Base-by-base conservation (phyloP, 2,888 invertebrate genomes). In the Ptilodon capucinus region DNA sequence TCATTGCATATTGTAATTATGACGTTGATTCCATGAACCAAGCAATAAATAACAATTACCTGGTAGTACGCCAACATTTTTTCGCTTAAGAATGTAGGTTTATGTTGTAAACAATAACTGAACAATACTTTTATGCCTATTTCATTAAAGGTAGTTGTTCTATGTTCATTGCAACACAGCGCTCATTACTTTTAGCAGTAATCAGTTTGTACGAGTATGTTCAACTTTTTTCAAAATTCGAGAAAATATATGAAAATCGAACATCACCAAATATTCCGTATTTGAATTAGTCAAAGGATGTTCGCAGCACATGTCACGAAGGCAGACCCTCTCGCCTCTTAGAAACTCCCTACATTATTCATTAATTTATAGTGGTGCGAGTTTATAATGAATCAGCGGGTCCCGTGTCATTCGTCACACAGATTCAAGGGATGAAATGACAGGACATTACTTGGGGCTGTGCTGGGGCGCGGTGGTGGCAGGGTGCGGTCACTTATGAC, bases 381-480 rank as follows among this genome's bases (percentile, higher is more conserved):
- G n/a, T n/a, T n/a, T n/a, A n/a, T n/a, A n/a, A n/a, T n/a, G n/a
- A n/a, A n/a, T n/a, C n/a, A n/a, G n/a, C 79, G 75, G 74, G n/a
- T n/a, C n/a, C n/a, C n/a, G 76, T 76, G 79, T 64, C 76, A 76
- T 81, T 82, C 78, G 84, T 82, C 78, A 81, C 81, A 81, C 81
- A 79, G 81, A 79, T 81, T 79, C 52, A 61, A 61, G 62, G 71
- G 81, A 73, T 84, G 80, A 81, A 85, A 86, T 81, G 78, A 79
- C 76, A 68, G 69, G 61, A 68, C 75, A 76, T 79, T 77, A 77
- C 75, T 75, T 71, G 66, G 79, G 79, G 60, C 72, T 81, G 84
- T 55, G 79, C 79, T 57, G 51, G 71, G 73, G 78, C 68, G 75
- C 76, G 85, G 69, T 56, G 46, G 64, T 62, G 81, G 74, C 81